Base-by-base conservation (phyloP, 2,113 vertebrate genomes). In the Fukomys damarensis region DNA sequence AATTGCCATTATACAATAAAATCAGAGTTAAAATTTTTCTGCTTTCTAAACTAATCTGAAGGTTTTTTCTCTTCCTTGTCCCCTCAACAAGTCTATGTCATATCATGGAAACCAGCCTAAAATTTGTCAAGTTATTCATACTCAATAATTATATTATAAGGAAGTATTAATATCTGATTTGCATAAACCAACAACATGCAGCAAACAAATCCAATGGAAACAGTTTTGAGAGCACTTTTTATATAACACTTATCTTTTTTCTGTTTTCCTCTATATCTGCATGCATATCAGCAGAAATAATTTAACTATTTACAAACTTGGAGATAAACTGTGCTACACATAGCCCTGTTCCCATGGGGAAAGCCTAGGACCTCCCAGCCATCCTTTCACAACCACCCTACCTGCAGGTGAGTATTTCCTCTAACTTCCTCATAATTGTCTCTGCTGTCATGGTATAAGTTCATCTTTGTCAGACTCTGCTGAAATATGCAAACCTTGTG, bases 401-500 rank as follows among this genome's bases (percentile, higher is more conserved):
- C 32, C 76, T 12, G 1, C 43, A 86, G 24, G 77, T 1, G 1
- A 54, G 5, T 28, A 5, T 74, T 72, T 94, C 70, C 82, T 86
- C 0, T 1, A 56, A 74, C 89, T 96, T 98, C 96, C 92, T 93
- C 84, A 76, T 87, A 28, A 35, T 58, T 84, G 43, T 88, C 28
- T 24, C 58, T 70, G 43, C 43, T 68, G 10, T 63, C 63, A 46
- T 76, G 63, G 81, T 65, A 49, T 92, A 89, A 43, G 16, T 74
- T 84, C 90, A 46, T 82, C 63, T 77, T 74, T 61, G 91, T 80
- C 79, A 74, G n/a, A 68, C 93, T 94, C 88, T 70, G 68, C 80
- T 91, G 95, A 96, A 96, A 96, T 81, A 58, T 86, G 9, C n/a
- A 86, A 97, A 94, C 1, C 1, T 79, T 30, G n/a, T 68, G 30